phyloP scores from a whole-genome alignment of 2,888 invertebrate species.

The Odontothrips loti region DNA sequence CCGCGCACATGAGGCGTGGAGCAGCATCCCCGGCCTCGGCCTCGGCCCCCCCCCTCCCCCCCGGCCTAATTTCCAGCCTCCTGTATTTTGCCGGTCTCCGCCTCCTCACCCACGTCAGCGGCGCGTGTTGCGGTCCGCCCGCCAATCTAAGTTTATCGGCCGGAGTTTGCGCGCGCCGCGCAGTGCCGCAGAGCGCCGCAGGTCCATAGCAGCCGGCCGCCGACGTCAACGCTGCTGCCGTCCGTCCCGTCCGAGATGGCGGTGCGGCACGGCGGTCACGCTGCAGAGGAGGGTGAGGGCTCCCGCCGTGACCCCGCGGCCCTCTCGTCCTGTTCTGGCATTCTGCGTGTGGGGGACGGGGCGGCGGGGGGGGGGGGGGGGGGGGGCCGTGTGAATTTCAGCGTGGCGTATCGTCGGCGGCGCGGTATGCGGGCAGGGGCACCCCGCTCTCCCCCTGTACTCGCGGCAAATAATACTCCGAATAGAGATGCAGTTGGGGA shows the following conservation, averaged over 20 bases:
- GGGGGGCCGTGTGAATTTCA: too few relatives aligned
- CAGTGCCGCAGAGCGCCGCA: not conserved
- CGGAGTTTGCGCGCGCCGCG: not conserved
- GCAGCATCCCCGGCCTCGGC: not conserved
- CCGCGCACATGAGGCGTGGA: not conserved
- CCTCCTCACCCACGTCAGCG: too few relatives aligned
- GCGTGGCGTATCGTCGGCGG: too few relatives aligned
- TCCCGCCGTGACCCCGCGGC: too few relatives aligned
- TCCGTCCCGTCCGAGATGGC: not conserved
- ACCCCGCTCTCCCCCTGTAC: too few relatives aligned
- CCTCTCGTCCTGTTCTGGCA: too few relatives aligned
- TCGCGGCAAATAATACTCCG: too few relatives aligned
- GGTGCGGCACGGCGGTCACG: not conserved
- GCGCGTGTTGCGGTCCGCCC: not conserved
- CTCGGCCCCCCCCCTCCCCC: not conserved
- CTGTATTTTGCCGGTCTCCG: not conserved
- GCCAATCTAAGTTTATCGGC: not conserved
- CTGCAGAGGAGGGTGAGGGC: too few relatives aligned
- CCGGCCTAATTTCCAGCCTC: not conserved
- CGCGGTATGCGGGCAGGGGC: too few relatives aligned
- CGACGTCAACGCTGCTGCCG: not conserved
- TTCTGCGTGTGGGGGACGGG: too few relatives aligned
- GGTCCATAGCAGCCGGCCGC: not conserved
- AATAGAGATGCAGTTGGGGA: too few relatives aligned
- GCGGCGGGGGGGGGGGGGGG: too few relatives aligned